A percentile compares a stretch with the other conserved stretches of the same genome.
These are phyloP conservation scores for Cryptus armator DNA, from an alignment of 2,888 invertebrate species.

Conservation along the genomic window DNA sequence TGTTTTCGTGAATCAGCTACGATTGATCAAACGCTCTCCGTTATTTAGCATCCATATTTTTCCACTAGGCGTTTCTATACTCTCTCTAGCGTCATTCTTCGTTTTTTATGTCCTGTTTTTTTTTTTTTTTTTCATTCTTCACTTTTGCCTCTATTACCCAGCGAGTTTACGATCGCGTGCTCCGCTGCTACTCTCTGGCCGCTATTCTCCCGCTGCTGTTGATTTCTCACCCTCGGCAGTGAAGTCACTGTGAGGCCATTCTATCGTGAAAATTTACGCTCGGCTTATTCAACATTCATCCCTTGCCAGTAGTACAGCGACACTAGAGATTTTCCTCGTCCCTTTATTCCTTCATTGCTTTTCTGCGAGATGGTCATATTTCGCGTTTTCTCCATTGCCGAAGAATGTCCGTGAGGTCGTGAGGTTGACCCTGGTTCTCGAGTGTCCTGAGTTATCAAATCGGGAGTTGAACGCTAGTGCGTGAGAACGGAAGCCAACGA, in stretches of 20 bases:
- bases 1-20: constrained; percentile 55
- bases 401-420: too few species aligned
- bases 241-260: neutral
- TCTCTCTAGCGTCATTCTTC: constrained; percentile 18
- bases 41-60: constrained; percentile 69
- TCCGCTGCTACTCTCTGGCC: constrained; percentile 42
- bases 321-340: neutral
- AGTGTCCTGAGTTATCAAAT: neutral
- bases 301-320: neutral
- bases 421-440: neutral
- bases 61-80: constrained; percentile 17
- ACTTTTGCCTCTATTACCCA: constrained; percentile 35
- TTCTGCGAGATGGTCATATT: neutral
- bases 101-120: neutral
- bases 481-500: constrained; percentile 19
- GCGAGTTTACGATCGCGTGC: constrained; percentile 62
- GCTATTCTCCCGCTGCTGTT: constrained; percentile 13
- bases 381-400: neutral
- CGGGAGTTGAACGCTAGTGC: neutral
- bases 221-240: constrained; percentile 52
- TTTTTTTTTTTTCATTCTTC: neutral
- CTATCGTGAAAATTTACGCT: constrained; percentile 32
- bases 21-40: constrained; percentile 60
- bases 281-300: constrained; percentile 35
- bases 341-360: neutral